These are phyloP conservation scores for Bombus vancouverensis DNA, from an alignment of 1,140 invertebrate genomes.

Conservation along the genomic window DNA sequence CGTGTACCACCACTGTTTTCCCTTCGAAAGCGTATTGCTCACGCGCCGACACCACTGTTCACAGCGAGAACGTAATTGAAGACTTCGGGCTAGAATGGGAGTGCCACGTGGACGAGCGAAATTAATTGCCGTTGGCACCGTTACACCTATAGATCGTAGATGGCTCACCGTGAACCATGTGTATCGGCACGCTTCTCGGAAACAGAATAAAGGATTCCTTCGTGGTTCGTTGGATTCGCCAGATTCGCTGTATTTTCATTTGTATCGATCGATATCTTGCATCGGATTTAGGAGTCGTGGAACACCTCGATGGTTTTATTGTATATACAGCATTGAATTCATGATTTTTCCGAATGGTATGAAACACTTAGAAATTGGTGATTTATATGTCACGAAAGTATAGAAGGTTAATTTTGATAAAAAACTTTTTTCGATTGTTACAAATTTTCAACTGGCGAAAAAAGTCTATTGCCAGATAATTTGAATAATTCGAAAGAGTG, in stretches of 20 bases:
- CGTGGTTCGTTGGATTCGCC: conserved; percentile 9
- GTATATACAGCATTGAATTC: not conserved
- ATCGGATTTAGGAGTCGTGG: not conserved
- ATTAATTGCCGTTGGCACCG: conserved; percentile 71
- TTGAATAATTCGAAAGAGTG: too few species aligned
- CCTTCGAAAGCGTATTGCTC: conserved; percentile 15
- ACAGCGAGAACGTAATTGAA: conserved; percentile 67
- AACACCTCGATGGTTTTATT: not conserved
- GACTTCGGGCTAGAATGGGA: conserved; percentile 73
- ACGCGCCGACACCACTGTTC: conserved; percentile 38
- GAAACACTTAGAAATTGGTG: not conserved
- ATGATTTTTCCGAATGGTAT: not conserved
- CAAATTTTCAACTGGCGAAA: too few species aligned
- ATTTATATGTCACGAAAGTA: too few species aligned
- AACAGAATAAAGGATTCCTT: conserved; percentile 38
- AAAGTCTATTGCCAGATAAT: too few species aligned
- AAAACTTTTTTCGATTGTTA: too few species aligned
- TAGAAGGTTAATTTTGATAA: too few species aligned
- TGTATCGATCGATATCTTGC: not conserved
- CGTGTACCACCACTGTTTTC: conserved; percentile 1
- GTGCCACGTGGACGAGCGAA: conserved; percentile 71
- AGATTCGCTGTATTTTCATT: not conserved
- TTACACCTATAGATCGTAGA: conserved; percentile 64
- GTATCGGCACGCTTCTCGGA: conserved; percentile 50
- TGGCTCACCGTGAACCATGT: conserved; percentile 42